A percentile compares a stretch with the other conserved stretches of the same genome.
Evolutionary conservation across 2,113 vertebrate genomes (phyloP).

Genomic region (Sakesphorus luctuosus): DNA sequence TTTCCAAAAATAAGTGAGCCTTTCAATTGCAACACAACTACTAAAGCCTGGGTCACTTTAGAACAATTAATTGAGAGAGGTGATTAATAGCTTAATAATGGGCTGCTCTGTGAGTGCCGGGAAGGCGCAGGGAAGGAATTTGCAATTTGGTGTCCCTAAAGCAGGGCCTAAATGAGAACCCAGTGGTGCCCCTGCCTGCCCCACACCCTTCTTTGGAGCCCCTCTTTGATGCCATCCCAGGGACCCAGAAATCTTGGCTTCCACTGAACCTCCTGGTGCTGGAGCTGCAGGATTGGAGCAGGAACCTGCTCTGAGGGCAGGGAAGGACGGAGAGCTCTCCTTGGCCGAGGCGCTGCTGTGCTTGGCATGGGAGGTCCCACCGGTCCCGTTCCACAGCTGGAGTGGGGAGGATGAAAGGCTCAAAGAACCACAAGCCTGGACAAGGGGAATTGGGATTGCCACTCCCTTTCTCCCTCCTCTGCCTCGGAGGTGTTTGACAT

Average conservation of each 20-base stretch:
- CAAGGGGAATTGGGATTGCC: background rate
- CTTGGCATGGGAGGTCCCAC: fast-evolving
- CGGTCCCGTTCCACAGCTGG: fast-evolving
- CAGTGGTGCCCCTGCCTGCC: slow-evolving; percentile 5
- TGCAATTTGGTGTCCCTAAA: slow-evolving; percentile 68
- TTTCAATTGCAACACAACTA: slow-evolving; percentile 70
- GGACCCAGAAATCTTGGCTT: background rate
- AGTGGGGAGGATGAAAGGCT: background rate
- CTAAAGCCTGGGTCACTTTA: slow-evolving; percentile 73
- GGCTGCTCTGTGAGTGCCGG: slow-evolving; percentile 68
- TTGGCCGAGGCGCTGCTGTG: background rate
- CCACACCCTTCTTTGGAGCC: slow-evolving; percentile 23
- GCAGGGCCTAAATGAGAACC: slow-evolving; percentile 60
- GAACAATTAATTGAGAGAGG: slow-evolving; percentile 80
- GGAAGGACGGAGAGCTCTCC: fast-evolving
- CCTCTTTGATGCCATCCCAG: slow-evolving; percentile 16
- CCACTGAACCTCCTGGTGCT: slow-evolving; percentile 25
- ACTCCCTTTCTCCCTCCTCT: too few species aligned
- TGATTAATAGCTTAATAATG: slow-evolving; percentile 85
- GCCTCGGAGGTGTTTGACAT: fast-evolving
- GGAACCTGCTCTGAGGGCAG: background rate
- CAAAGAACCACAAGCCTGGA: too few species aligned
- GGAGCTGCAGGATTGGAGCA: background rate
- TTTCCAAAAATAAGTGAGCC: slow-evolving; percentile 77
- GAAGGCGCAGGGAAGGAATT: slow-evolving; percentile 35